These are phyloP conservation scores for Australoheros scitulus DNA, from an alignment of 2,113 vertebrate species.

Conservation along the genomic window DNA sequence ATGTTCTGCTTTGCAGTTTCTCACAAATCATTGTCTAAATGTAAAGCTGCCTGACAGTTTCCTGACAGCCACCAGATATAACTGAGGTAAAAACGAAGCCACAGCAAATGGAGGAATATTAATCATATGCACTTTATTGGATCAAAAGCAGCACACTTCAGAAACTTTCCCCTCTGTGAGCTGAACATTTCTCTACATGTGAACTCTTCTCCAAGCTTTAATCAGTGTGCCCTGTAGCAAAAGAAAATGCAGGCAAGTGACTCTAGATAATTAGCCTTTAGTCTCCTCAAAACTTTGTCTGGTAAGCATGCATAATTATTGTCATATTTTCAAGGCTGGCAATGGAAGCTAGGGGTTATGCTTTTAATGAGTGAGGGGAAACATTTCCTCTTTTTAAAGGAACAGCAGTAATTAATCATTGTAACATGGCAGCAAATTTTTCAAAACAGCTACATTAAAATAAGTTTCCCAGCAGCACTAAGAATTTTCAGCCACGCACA, in stretches of 20 bases:
- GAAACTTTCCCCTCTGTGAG: not conserved
- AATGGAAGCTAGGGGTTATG: not conserved
- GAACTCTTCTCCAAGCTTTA: not conserved
- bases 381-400: not conserved
- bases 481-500: not conserved
- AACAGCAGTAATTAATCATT: not conserved
- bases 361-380: conserved; percentile 1
- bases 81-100: not conserved
- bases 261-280: not conserved
- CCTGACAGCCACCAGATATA: not conserved
- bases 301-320: not conserved
- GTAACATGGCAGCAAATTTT: not conserved
- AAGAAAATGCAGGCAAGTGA: not conserved
- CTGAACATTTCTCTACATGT: not conserved
- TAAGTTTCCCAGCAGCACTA: not conserved
- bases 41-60: conserved; percentile 8
- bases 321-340: not conserved
- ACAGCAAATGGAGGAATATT: conserved; percentile 1
- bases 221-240: not conserved
- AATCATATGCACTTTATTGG: conserved; percentile 14
- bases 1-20: not conserved
- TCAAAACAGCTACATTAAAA: not conserved
- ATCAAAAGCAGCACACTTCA: not conserved
- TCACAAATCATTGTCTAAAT: not conserved
- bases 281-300: not conserved